Conservation (phyloP, 2,113 vertebrate genomes). For the Dasypus novemcinctus region DNA sequence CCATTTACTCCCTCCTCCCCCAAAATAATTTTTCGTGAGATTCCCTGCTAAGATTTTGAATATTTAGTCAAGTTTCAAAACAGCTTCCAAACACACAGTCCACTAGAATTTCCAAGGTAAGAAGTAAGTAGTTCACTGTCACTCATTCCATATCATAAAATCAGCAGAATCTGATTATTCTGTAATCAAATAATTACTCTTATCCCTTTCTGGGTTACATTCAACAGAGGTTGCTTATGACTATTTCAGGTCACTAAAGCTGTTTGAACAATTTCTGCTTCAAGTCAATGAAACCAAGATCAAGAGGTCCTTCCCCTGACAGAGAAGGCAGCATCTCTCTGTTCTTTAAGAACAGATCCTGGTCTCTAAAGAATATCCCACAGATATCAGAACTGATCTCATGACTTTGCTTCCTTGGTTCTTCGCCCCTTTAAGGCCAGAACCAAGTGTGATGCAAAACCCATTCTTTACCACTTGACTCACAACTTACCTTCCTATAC, state of each 20-base stretch:
- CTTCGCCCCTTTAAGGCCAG: not conserved
- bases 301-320: not conserved
- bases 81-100: not conserved
- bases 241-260: not conserved
- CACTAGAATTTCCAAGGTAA: not conserved
- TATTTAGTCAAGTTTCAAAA: conserved; percentile 44
- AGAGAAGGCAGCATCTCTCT: not conserved
- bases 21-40: not conserved
- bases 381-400: not conserved
- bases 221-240: not conserved
- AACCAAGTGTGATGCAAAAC: not conserved
- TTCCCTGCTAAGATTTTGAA: conserved; percentile 30
- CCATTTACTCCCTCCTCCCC: not conserved
- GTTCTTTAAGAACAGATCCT: not conserved
- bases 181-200: not conserved
- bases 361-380: not conserved
- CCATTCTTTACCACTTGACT: not conserved
- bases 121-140: not conserved
- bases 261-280: not conserved
- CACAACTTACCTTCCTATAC: not conserved
- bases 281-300: not conserved
- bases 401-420: not conserved
- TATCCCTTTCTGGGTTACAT: not conserved
- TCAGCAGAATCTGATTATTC: not conserved
- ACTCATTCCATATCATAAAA: not conserved